Evolutionary conservation across 92 coral and sea anemone genomes (phyloP), one percentile per base, ranked within the genome.

Genomic region (Diadumene lineata): DNA sequence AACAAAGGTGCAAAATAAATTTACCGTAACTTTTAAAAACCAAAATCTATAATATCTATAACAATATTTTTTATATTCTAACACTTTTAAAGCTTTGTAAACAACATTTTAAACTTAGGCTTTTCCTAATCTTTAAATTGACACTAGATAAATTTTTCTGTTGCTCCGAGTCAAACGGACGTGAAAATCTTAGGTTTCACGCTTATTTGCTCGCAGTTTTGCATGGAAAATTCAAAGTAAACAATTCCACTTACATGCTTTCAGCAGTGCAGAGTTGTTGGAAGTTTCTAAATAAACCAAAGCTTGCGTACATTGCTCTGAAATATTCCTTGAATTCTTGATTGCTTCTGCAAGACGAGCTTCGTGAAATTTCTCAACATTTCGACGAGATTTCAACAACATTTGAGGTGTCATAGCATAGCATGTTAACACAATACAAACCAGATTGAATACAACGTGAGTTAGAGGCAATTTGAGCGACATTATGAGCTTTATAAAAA

Each of bases 221-320:
- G 7, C 6, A 38, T 38, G 13, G 13, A 4, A 4, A 38, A 4
- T 38, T 38, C 48, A 38, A 38, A 4, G 60, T n/a, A 16, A 53
- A 7, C 60, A 7, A 2, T 53, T 16, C 30, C 19, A 68, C 74
- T 69, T 69, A 69, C 74, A 69, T n/a, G 34, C 16, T n/a, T 9
- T 50, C 16, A 34, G 60, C 11, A 69, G 18, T 11, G 31, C 74
- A 50, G 25, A n/a, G 60, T 69, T 69, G 18, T 28, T 69, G 48
- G 34, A 25, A 6, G 56, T 69, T 69, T 23, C 74, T 61, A 69
- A 50, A 21, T 48, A 31, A 50, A 69, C 34, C 17, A 69, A 34
- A 11, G 74, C 56, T 1, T 31, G 62, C 11, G 56, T 69, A 30
- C 74, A 69, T 50, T 50, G 33, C 0, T 25, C 60, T 22, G 74